Conservation (phyloP, 2,113 vertebrate species). For the Miniopterus natalensis region DNA sequence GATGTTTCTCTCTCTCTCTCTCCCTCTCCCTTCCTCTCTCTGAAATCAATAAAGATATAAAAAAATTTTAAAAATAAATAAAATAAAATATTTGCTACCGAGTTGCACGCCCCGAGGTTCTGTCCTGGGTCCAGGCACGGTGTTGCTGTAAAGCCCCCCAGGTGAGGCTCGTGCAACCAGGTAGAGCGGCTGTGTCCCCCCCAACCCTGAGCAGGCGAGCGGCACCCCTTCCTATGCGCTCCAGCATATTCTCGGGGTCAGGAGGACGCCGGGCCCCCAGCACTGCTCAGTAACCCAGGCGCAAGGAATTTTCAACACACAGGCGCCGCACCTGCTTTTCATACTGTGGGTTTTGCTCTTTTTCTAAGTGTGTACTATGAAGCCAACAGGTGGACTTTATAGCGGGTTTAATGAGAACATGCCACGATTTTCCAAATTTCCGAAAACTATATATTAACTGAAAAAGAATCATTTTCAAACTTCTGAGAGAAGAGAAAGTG, state of each 20-base stretch:
- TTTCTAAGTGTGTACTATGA: not conserved
- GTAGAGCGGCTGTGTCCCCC: not conserved
- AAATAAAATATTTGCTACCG: no score
- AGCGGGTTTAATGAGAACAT: not conserved
- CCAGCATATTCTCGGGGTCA: not conserved
- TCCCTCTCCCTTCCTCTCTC: no score
- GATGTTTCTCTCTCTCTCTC: no score
- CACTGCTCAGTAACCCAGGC: not conserved
- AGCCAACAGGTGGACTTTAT: not conserved
- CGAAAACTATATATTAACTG: not conserved
- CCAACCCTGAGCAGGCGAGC: not conserved
- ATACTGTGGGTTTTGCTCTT: not conserved
- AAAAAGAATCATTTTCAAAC: constrained; percentile 38
- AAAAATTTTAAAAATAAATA: no score
- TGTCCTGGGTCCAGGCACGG: not conserved
- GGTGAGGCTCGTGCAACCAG: not conserved
- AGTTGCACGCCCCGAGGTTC: not conserved
- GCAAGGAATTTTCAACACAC: not conserved
- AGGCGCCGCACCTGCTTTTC: not conserved
- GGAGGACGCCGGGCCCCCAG: not conserved
- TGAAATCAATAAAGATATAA: no score
- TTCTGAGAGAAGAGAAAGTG: not conserved
- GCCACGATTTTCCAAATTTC: not conserved
- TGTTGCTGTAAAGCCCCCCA: not conserved
- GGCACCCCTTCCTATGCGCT: not conserved